phyloP scores from a whole-genome alignment of 2,888 invertebrate species.

The Lasius fuliginosus region DNA sequence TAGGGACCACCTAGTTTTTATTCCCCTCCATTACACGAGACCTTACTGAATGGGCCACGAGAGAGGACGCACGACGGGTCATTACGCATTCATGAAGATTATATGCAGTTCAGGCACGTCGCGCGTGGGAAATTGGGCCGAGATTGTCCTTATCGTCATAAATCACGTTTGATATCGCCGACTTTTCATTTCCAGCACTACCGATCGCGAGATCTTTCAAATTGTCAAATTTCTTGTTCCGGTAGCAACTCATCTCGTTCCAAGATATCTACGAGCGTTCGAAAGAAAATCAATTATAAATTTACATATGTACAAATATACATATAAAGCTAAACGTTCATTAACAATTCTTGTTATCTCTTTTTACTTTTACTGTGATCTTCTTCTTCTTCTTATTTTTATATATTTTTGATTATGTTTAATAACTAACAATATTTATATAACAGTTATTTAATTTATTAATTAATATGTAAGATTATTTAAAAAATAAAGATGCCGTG shows the following conservation, averaged over 20 bases:
- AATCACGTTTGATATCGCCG: conserved; percentile 78
- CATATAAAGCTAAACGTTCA: background rate
- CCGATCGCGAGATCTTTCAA: conserved; percentile 3
- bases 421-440: background rate
- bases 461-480: background rate
- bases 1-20: conserved; percentile 59
- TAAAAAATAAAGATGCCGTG: background rate
- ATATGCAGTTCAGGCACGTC: conserved; percentile 81
- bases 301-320: background rate
- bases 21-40: conserved; percentile 65
- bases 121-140: conserved; percentile 80
- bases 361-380: background rate
- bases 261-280: background rate
- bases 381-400: background rate
- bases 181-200: conserved; percentile 55
- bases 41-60: conserved; percentile 56
- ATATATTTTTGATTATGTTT: background rate
- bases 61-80: conserved; percentile 64
- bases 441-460: background rate
- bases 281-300: background rate
- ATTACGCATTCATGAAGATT: conserved; percentile 83
- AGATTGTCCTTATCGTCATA: conserved; percentile 81
- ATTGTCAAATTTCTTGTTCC: background rate
- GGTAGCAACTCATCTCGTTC: background rate
- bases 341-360: background rate